Evolutionary conservation across 2,888 invertebrate genomes (phyloP).

Genomic region (Nemoura dubitans): DNA sequence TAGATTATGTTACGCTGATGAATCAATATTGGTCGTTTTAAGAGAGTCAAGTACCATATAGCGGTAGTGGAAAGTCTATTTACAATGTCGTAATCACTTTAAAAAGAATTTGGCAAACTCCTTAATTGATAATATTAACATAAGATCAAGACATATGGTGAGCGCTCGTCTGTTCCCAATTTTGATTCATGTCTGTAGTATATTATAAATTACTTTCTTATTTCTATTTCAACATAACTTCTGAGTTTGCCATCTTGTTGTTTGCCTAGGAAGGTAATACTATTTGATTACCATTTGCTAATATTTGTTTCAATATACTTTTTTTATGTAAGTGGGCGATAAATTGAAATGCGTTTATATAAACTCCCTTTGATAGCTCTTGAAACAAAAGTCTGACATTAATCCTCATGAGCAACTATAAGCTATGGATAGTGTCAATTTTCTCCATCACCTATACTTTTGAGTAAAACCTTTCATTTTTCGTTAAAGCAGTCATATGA

Average conservation of each 20-base stretch:
- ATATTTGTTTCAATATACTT: not conserved
- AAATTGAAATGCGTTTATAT: not conserved
- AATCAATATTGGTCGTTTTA: not conserved
- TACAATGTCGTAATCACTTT: not conserved
- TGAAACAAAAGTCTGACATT: too few species aligned
- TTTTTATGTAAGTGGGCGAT: not conserved
- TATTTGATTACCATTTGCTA: not conserved
- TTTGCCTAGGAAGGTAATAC: not conserved
- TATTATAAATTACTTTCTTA: not conserved
- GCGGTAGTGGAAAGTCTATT: not conserved
- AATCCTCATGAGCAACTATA: too few species aligned
- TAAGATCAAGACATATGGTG: not conserved
- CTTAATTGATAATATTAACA: slow-evolving; percentile 9
- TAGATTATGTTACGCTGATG: not conserved
- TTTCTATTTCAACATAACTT: not conserved
- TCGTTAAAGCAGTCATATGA: too few species aligned
- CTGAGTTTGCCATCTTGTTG: not conserved
- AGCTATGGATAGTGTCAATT: too few species aligned
- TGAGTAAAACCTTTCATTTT: too few species aligned
- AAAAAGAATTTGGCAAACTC: not conserved
- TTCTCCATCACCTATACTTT: too few species aligned
- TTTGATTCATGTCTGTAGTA: not conserved
- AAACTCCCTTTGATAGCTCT: too few species aligned
- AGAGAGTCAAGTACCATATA: not conserved
- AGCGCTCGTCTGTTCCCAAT: not conserved